Evolutionary conservation across 2,888 invertebrate genomes (phyloP).

Genomic region (Zaprionus bogoriensis): DNA sequence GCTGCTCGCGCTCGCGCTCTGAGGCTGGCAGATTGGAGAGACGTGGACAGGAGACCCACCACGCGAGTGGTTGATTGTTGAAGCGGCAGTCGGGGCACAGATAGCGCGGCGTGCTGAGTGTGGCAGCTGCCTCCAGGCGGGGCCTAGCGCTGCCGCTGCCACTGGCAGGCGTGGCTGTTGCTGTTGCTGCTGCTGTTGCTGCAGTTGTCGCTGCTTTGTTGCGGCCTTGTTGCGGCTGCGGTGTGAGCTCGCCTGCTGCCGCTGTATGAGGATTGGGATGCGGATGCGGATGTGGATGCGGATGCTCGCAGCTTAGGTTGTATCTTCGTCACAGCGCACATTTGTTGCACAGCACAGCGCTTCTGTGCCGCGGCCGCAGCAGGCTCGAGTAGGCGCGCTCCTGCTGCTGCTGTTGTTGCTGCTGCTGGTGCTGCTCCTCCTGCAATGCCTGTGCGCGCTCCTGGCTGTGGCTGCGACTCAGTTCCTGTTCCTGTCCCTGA

Average conservation of each 20-base stretch:
- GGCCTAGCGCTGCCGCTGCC: slow-evolving; percentile 1
- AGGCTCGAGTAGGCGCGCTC: slow-evolving; percentile 60
- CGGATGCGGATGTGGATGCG: slow-evolving; percentile 33
- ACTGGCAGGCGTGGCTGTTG: background rate
- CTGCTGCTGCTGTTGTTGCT: slow-evolving; percentile 24
- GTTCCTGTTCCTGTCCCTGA: slow-evolving; percentile 21
- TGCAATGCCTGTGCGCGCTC: too few species aligned
- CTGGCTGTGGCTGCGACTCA: slow-evolving; percentile 23
- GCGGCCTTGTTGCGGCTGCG: slow-evolving; percentile 13
- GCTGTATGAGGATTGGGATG: background rate
- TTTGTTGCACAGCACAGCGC: slow-evolving; percentile 78
- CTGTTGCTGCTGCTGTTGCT: background rate
- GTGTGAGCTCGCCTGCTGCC: background rate
- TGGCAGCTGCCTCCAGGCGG: slow-evolving; percentile 32
- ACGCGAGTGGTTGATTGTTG: slow-evolving; percentile 81
- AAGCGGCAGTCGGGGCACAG: slow-evolving; percentile 80
- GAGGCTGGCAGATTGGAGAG: slow-evolving; percentile 73
- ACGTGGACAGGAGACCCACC: slow-evolving; percentile 83
- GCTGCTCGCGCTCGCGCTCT: slow-evolving; percentile 42
- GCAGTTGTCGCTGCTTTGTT: slow-evolving; percentile 20
- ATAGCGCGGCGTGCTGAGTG: slow-evolving; percentile 68
- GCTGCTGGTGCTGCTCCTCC: slow-evolving; percentile 7
- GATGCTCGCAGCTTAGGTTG: slow-evolving; percentile 79
- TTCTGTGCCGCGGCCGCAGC: slow-evolving; percentile 57
- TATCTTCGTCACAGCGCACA: slow-evolving; percentile 83